Evolutionary conservation across 2,797 vertebrate species (phyloP), one percentile per base, ranked within the genome.

Genomic region (Tauraco hartlaubi): DNA sequence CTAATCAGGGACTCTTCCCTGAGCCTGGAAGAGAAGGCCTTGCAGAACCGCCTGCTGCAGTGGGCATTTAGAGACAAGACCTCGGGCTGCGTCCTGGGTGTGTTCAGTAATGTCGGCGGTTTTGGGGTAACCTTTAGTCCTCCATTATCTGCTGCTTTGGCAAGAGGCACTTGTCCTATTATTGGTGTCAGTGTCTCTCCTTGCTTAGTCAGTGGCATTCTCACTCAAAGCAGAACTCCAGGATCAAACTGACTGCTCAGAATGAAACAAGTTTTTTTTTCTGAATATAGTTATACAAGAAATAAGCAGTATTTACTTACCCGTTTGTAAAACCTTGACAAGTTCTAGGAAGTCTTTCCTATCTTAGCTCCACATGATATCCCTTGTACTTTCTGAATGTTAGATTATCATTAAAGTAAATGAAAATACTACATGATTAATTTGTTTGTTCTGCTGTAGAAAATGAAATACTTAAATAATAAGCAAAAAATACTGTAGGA

Each of bases 51-150:
- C 28, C 28, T 31, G 20, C 56, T 37, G 0, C 6, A 6, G 3
- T 1, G 2, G 9, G 8, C 0, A 0, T 29, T 76, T 18, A 48
- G 51, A 44, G 37, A 18, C 14, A 28, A 39, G 56, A 20, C 17
- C 29, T 5, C 9, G 5, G 52, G 21, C 55, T 15, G 7, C 19
- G 29, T 25, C 74, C n/a, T 28, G 31, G 11, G 9, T 7, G 43
- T 28, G 23, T 37, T 55, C 54, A 29, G 29, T 4, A 4, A 1
- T 44, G 29, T 16, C 56, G 41, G 19, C 23, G 39, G 1, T 3
- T 75, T 16, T 15, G 49, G 58, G 44, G 29, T 44, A 22, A 19
- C 4, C 22, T 26, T 21, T 20, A 20, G 28, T 33, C 5, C 29
- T n/a, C 23, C 11, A 0, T 61, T 51, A 20, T 6, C 23, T 39